Evolutionary conservation across 1,140 invertebrate species (phyloP).

Genomic region (Bicyclus anynana): DNA sequence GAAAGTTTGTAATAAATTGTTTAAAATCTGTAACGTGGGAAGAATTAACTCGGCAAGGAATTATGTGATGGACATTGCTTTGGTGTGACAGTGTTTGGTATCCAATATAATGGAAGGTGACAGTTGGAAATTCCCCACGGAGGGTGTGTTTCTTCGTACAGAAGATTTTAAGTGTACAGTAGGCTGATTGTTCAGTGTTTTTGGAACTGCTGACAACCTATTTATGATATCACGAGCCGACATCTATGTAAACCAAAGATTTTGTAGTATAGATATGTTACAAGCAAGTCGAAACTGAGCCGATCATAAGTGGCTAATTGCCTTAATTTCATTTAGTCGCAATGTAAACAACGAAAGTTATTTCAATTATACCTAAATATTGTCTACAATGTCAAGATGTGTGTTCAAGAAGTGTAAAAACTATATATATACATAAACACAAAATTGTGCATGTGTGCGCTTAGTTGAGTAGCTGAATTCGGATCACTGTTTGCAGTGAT

Average conservation of each 20-base stretch:
- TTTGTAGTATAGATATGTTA: too few species aligned
- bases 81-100: conserved; percentile 74
- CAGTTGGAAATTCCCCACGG: conserved; percentile 62
- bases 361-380: too few species aligned
- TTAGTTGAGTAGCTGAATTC: too few species aligned
- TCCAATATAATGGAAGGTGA: conserved; percentile 72
- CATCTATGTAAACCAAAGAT: not conserved
- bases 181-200: conserved; percentile 24
- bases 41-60: conserved; percentile 46
- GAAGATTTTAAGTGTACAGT: conserved; percentile 43
- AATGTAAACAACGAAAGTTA: too few species aligned
- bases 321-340: too few species aligned
- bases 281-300: too few species aligned
- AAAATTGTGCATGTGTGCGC: too few species aligned
- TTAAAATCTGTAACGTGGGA: conserved; percentile 50
- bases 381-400: too few species aligned
- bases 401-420: too few species aligned
- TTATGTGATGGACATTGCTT: conserved; percentile 62
- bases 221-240: not conserved
- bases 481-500: too few species aligned
- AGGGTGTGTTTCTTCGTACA: conserved; percentile 45
- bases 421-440: too few species aligned
- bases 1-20: conserved; percentile 57
- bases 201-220: not conserved
- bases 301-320: too few species aligned